phyloP scores from a whole-genome alignment of 2,113 vertebrate genomes.

The Urocolius indicus region DNA sequence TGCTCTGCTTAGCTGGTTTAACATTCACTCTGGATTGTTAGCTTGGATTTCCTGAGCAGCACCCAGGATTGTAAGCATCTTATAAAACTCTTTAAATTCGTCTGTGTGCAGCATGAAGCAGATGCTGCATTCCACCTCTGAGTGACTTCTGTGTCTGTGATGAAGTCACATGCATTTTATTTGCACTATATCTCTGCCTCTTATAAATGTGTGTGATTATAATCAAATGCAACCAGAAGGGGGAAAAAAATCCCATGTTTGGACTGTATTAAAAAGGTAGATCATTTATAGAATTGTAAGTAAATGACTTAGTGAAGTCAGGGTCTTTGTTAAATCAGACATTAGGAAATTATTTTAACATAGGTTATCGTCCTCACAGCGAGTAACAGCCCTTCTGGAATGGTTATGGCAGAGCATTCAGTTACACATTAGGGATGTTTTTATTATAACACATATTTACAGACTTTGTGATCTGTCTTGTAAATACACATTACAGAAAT shows the following conservation, averaged over 20 bases:
- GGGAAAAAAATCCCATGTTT: background rate
- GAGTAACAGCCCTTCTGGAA: conserved; percentile 21
- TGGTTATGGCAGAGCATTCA: conserved; percentile 28
- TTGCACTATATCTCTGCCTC: background rate
- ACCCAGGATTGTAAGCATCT: background rate
- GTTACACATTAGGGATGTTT: conserved; percentile 39
- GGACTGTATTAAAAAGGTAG: background rate
- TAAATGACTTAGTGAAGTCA: conserved; percentile 9
- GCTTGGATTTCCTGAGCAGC: background rate
- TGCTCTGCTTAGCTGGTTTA: background rate
- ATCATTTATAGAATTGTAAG: conserved; percentile 22
- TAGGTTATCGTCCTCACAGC: conserved; percentile 31
- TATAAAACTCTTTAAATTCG: background rate
- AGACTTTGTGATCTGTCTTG: conserved; percentile 30
- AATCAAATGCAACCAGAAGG: background rate
- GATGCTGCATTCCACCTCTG: background rate
- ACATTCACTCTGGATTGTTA: background rate
- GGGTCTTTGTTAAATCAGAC: conserved; percentile 15
- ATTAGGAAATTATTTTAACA: background rate
- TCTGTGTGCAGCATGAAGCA: background rate
- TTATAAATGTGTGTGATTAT: background rate
- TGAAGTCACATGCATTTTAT: background rate
- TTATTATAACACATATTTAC: conserved; percentile 46
- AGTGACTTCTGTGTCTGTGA: background rate
- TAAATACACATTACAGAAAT: conserved; percentile 53